Base-by-base conservation (phyloP, 1,140 invertebrate species). In the Drosophila erecta region DNA sequence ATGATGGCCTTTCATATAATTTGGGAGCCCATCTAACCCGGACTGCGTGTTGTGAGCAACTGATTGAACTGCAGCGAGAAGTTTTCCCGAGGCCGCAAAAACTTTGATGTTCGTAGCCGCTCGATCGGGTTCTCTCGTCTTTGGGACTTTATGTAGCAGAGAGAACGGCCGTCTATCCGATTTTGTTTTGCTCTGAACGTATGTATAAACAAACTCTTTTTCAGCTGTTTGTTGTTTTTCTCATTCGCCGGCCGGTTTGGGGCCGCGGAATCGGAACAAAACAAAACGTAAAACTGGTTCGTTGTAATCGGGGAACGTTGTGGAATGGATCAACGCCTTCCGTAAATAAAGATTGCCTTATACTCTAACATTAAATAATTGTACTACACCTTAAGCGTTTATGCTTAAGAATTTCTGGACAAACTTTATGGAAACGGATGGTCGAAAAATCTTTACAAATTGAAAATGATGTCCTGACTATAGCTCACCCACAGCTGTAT, bases 1-100 rank as follows among this genome's bases (percentile, higher is more conserved):
- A 10, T 10, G 8, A 0, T 10, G 8, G 8, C 7, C 8, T 30
- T 10, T 8, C 8, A 10, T 8, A 30, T 30, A 10, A 30, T 8
- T 10, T 30, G 7, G 30, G 78, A 89, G 81, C 76, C 71, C 74
- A 90, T 90, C 84, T 87, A 89, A 91, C 90, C 84, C 69, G 81
- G 72, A 90, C 83, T 81, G 84, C 87, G 76, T 84, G 74, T 80
- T 70, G 76, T 76, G 81, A 86, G 78, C 86, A 86, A 91, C 90
- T 91, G 81, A 91, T 58, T 55, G 51, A 51, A 47, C 62, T 61
- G 58, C 77, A 65, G 51, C 56, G 46, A 58, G 64, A 79, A 80
- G 54, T 72, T 79, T 80, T 84, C 71, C 70, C 65, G 61, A 44
- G 64, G 50, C 66, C 50, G 50, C 47, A 61, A 57, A 81, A 61